Evolutionary conservation across 2,797 vertebrate genomes (phyloP).

Genomic region (Danio jaintianensis): DNA sequence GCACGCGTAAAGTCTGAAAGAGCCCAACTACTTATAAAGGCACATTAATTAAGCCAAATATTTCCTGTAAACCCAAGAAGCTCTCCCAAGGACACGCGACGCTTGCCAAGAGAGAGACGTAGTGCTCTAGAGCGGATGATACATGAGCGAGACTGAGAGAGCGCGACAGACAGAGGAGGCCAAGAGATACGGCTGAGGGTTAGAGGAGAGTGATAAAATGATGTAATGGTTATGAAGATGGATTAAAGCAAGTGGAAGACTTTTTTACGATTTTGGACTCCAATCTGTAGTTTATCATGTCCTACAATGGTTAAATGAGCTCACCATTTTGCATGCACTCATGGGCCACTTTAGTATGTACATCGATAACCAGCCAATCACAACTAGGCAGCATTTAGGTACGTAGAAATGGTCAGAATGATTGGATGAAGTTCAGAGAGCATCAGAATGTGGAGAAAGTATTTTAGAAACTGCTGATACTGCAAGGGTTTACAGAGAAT

Average conservation of each 20-base stretch:
- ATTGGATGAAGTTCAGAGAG: too few species aligned
- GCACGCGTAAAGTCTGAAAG: slow-evolving; percentile 29
- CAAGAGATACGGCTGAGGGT: slow-evolving; percentile 34
- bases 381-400: background rate
- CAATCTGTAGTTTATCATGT: slow-evolving; percentile 14
- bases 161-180: slow-evolving; percentile 19
- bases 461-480: too few species aligned
- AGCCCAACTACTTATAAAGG: slow-evolving; percentile 66
- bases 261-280: slow-evolving; percentile 29
- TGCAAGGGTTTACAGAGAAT: too few species aligned
- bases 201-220: slow-evolving; percentile 26
- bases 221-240: slow-evolving; percentile 34
- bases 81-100: slow-evolving; percentile 74
- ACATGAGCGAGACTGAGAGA: slow-evolving; percentile 14
- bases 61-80: slow-evolving; percentile 58
- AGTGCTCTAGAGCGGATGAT: slow-evolving; percentile 19
- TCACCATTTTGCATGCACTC: slow-evolving; percentile 7
- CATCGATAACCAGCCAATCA: background rate
- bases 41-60: slow-evolving; percentile 76
- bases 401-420: background rate
- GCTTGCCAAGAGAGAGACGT: slow-evolving; percentile 66
- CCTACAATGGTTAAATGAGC: background rate
- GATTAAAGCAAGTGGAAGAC: slow-evolving; percentile 24
- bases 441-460: too few species aligned
- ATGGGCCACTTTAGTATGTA: background rate